phyloP scores from a whole-genome alignment of 2,797 vertebrate species.

The Echiichthys vipera region DNA sequence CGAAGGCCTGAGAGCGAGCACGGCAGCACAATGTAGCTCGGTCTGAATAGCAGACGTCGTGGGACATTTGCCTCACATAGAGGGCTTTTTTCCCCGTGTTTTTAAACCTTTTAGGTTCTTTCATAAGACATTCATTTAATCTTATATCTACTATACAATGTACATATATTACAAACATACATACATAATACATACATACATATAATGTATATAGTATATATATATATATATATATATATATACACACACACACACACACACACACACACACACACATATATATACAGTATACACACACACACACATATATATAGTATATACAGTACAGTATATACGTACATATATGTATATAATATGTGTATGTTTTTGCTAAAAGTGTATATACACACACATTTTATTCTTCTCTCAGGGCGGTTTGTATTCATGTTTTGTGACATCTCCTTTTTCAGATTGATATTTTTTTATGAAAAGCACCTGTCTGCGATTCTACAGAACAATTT shows the following conservation, averaged over 20 bases:
- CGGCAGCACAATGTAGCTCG: slow-evolving; percentile 52
- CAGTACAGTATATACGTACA: no score
- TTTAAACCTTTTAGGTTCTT: slow-evolving; percentile 13
- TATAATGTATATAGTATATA: no score
- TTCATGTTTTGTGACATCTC: slow-evolving; percentile 76
- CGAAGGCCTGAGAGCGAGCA: slow-evolving; percentile 59
- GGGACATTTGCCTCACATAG: slow-evolving; percentile 62
- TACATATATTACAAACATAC: not conserved
- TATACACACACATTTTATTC: not conserved
- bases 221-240: no score
- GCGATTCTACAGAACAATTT: slow-evolving; percentile 81
- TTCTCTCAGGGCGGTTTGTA: slow-evolving; percentile 60
- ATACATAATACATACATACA: not conserved
- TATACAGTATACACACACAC: not conserved
- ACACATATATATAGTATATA: not conserved
- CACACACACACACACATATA: not conserved
- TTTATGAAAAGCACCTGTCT: slow-evolving; percentile 75
- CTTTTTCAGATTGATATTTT: slow-evolving; percentile 72
- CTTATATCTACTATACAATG: not conserved
- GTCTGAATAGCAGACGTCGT: slow-evolving; percentile 62
- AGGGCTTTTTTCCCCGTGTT: slow-evolving; percentile 23
- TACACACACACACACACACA: no score
- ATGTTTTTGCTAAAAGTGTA: not conserved
- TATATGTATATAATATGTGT: not conserved
- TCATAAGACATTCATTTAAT: slow-evolving; percentile 2